Evolutionary conservation across 1,140 invertebrate species (phyloP), one percentile per base, ranked within the genome.

Genomic region (Lepidurus couesii): DNA sequence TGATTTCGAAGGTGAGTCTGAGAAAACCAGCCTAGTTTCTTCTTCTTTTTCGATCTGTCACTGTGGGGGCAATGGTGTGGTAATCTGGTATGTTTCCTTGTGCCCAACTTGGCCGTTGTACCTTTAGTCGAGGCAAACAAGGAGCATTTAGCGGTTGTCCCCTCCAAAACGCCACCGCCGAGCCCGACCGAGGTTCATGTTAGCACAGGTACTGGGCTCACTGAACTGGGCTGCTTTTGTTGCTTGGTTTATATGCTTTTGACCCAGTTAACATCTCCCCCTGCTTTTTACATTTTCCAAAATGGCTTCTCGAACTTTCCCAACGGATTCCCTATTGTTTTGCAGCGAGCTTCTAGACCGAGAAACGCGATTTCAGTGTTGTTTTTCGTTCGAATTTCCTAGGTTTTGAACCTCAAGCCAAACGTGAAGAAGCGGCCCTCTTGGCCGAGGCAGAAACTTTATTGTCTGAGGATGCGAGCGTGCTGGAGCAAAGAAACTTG

Each of bases 101-200:
- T 21, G 53, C 53, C 13, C 13, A 13, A 7, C 21, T 0, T 13
- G 53, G 53, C 21, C 53, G 16, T 65, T 65, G 16, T 21, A n/a
- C 53, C 6, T 65, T 11, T 65, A 65, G 53, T 65, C 53, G 21
- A 24, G 21, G 73, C 44, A 45, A 42, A 44, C 74, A 74, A 74
- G 73, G 74, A 45, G 45, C 42, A 26, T 65, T 65, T 65, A 65
- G 13, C 13, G 21, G 45, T 75, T 47, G 44, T 44, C 5, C 45
- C 45, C 4, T 86, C 85, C 44, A 88, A 86, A 81, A 88, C 87
- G 78, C 87, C 86, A 77, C 87, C 86, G 42, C 86, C 87, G 43
- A 88, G 87, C 80, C 87, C 87, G 75, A 86, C 87, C 45, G 87
- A 88, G 77, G 87, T 87, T 81, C 84, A 84, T 21, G 80, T 78